A percentile compares a stretch with the other conserved stretches of the same genome.
phyloP scores from a whole-genome alignment of 2,113 vertebrate species.

The Rattus rattus region DNA sequence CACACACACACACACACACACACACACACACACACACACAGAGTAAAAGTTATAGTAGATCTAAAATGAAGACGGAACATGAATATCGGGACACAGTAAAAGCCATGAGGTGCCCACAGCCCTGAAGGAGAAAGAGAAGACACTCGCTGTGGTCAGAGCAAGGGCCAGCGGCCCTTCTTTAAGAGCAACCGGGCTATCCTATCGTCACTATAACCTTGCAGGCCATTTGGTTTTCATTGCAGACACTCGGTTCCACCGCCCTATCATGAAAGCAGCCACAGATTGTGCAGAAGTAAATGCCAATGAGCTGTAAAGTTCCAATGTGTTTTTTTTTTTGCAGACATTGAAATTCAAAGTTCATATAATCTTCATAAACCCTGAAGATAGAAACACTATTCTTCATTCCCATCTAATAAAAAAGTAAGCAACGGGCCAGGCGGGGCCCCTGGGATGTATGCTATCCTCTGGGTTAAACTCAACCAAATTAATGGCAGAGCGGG shows the following conservation, averaged over 20 bases:
- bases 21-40: not conserved
- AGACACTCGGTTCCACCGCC: accelerated
- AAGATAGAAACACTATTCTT: constrained; percentile 3
- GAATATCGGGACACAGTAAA: not conserved
- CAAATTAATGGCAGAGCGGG: accelerated
- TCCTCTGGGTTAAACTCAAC: not conserved
- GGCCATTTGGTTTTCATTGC: not conserved
- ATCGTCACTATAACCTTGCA: not conserved
- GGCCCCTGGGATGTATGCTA: not conserved
- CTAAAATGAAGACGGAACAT: not conserved
- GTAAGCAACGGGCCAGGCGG: accelerated
- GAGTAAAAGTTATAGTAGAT: not conserved
- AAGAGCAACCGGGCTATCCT: not conserved
- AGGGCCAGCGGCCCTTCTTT: not conserved
- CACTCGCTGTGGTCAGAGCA: not conserved
- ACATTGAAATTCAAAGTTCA: constrained; percentile 4
- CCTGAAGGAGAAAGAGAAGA: not conserved
- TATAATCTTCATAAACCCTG: not conserved
- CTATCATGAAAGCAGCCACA: not conserved
- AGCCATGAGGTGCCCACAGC: not conserved
- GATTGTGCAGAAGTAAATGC: not conserved
- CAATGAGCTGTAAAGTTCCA: not conserved
- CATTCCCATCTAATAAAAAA: not conserved
- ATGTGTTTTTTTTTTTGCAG: not conserved
- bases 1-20: not conserved